phyloP scores from a whole-genome alignment of 1,140 invertebrate species.

The Conopomorpha cramerella region DNA sequence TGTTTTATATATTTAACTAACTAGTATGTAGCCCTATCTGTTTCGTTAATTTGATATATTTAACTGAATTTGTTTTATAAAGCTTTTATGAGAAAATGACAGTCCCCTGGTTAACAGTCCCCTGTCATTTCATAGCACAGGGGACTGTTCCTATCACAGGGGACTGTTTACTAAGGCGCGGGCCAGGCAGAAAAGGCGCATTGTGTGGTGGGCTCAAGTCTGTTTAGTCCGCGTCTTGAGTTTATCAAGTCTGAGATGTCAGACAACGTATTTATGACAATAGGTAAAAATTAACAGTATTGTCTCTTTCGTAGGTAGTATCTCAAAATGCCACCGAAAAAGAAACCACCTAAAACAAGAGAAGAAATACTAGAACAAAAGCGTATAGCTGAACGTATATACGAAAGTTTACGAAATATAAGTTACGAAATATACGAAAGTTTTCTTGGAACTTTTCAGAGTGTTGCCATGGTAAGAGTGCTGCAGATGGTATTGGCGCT shows the following conservation, averaged over 20 bases:
- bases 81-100: background rate
- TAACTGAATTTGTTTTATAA: background rate
- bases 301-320: too few species aligned
- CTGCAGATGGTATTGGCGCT: too few species aligned
- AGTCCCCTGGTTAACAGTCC: background rate
- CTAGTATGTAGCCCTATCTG: background rate
- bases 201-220: too few species aligned
- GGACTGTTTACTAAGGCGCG: too few species aligned
- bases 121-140: background rate
- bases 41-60: background rate
- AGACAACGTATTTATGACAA: too few species aligned
- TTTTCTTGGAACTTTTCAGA: conserved; percentile 25
- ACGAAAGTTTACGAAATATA: too few species aligned
- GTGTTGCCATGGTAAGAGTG: too few species aligned
- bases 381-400: background rate
- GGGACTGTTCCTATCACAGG: background rate
- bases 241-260: too few species aligned
- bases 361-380: background rate
- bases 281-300: background rate
- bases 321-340: background rate
- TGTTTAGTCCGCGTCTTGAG: too few species aligned
- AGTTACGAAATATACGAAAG: conserved; percentile 9
- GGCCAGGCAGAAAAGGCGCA: too few species aligned
- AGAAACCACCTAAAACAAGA: background rate
- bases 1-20: background rate